These are phyloP conservation scores for Meles meles DNA, from an alignment of 2,113 vertebrate species.

Conservation along the genomic window DNA sequence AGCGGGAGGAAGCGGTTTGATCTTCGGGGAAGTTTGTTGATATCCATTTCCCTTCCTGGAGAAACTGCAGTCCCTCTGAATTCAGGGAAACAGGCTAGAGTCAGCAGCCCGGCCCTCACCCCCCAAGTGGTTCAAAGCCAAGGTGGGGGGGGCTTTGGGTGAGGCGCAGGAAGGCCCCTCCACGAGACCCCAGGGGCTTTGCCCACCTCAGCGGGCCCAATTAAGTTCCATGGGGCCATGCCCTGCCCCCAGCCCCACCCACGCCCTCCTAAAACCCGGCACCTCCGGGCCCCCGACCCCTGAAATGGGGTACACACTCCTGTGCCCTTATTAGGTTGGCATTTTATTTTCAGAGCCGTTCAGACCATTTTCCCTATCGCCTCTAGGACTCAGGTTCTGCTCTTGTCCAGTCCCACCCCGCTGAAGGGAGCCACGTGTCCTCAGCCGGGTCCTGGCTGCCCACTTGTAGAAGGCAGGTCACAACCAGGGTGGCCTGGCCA, in stretches of 20 bases:
- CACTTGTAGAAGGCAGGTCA: rapidly evolving
- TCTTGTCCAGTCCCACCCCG: rapidly evolving
- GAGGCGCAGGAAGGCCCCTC: background rate
- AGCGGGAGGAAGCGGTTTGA: background rate
- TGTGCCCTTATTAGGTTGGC: rapidly evolving
- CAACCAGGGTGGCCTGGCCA: background rate
- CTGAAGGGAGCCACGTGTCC: rapidly evolving
- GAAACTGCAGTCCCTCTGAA: background rate
- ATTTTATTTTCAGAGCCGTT: no score
- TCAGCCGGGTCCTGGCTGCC: background rate
- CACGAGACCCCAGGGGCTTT: rapidly evolving
- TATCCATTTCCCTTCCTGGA: background rate
- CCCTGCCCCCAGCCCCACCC: background rate
- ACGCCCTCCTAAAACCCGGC: background rate
- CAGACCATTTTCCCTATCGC: background rate
- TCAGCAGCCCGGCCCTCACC: background rate
- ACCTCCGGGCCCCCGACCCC: background rate
- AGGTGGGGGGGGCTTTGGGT: background rate
- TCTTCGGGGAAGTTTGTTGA: background rate
- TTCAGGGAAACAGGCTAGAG: background rate
- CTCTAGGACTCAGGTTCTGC: rapidly evolving
- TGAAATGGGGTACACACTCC: rapidly evolving
- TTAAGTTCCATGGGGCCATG: rapidly evolving
- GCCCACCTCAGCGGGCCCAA: background rate
- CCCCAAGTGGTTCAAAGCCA: background rate